These are phyloP conservation scores for Formica aserva DNA, from an alignment of 2,888 invertebrate species.

Conservation along the genomic window DNA sequence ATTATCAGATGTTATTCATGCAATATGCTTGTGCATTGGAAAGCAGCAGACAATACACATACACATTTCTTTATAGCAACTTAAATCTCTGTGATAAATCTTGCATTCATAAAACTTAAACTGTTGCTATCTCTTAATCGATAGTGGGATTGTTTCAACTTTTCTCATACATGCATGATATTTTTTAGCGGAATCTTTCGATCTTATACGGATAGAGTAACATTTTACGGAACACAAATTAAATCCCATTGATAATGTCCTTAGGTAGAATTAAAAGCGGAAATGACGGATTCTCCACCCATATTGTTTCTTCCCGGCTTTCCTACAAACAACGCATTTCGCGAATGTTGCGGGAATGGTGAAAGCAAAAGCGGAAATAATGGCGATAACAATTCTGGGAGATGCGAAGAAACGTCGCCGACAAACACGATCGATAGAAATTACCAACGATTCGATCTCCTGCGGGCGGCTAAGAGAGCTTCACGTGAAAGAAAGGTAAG, in stretches of 20 bases:
- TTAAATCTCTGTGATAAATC: neutral
- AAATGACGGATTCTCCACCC: neutral
- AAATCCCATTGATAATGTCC: conserved; percentile 20
- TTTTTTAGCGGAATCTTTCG: neutral
- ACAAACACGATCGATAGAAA: conserved; percentile 40
- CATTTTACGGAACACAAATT: neutral
- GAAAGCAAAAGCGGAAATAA: conserved; percentile 78
- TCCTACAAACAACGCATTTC: neutral
- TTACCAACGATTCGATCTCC: conserved; percentile 20
- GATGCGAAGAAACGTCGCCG: conserved; percentile 44
- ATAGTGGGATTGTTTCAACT: conserved; percentile 3
- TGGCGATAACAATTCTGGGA: conserved; percentile 74
- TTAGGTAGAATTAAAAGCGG: conserved; percentile 36
- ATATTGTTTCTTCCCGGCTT: conserved; percentile 24
- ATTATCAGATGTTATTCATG: neutral
- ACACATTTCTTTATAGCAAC: neutral
- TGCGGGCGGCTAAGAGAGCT: neutral
- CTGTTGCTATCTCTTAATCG: neutral
- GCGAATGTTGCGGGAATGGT: conserved; percentile 63
- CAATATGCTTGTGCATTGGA: neutral
- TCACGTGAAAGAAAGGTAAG: conserved; percentile 12
- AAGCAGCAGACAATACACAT: neutral
- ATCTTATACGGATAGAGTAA: conserved; percentile 4
- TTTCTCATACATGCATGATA: neutral
- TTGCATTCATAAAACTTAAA: conserved; percentile 2